Conservation (phyloP, 2,888 invertebrate genomes). For the Parnassius apollo region DNA sequence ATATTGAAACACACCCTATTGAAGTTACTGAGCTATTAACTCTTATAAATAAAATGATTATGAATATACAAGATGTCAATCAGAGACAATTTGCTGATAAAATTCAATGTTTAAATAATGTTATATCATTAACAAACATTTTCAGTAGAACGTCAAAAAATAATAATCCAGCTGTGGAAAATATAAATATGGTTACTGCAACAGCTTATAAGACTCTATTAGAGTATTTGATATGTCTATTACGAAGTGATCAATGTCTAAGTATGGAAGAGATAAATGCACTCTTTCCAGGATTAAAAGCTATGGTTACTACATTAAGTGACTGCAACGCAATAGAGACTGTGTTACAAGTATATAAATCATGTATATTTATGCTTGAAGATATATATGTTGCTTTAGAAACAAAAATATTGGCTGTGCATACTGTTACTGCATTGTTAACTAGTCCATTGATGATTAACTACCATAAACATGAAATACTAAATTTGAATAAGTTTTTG, state of each 20-base stretch:
- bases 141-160: conserved; percentile 40
- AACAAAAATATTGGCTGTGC: conserved; percentile 50
- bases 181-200: conserved; percentile 35
- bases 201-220: conserved; percentile 46
- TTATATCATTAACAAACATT: conserved; percentile 47
- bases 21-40: conserved; percentile 41
- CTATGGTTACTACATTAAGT: conserved; percentile 31
- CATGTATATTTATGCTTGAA: conserved; percentile 46
- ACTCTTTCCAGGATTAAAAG: conserved; percentile 42
- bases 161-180: conserved; percentile 27
- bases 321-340: conserved; percentile 37
- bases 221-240: conserved; percentile 47
- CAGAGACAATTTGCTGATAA: conserved; percentile 59
- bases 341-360: conserved; percentile 50
- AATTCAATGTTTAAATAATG: conserved; percentile 49
- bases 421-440: conserved; percentile 45
- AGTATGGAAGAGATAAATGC: conserved; percentile 42
- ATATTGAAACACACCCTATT: conserved; percentile 45
- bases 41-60: conserved; percentile 44
- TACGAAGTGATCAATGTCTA: conserved; percentile 44
- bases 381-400: conserved; percentile 43
- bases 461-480: conserved; percentile 47
- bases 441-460: conserved; percentile 36
- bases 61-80: conserved; percentile 44
- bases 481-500: conserved; percentile 43